Percentiles rank a stretch among this genome's conserved stretches.
phyloP scores from a whole-genome alignment of 2,797 vertebrate species.

The Melanotaenia trifasciata region DNA sequence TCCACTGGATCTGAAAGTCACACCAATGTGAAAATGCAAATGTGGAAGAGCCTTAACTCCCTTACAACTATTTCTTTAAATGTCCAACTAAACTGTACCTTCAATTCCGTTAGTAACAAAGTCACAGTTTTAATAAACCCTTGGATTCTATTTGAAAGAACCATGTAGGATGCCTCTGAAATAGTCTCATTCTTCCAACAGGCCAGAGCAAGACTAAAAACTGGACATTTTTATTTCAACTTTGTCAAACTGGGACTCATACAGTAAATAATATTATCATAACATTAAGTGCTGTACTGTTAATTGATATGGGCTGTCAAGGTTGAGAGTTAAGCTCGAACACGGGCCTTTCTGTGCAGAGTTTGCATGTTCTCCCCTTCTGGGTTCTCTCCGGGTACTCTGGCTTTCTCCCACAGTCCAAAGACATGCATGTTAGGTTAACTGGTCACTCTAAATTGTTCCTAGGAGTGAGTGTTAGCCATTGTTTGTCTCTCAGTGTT shows the following conservation, averaged over 20 bases:
- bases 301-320: not conserved
- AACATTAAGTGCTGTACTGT: not conserved
- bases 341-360: too few relatives aligned
- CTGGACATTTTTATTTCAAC: not conserved
- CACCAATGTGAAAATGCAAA: not conserved
- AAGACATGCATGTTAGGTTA: too few relatives aligned
- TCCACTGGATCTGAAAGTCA: constrained; percentile 15
- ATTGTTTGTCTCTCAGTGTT: too few relatives aligned
- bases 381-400: too few relatives aligned
- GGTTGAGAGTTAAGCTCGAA: too few relatives aligned
- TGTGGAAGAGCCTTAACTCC: not conserved
- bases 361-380: too few relatives aligned
- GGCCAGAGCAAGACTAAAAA: not conserved
- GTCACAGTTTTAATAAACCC: not conserved
- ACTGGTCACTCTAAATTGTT: too few relatives aligned
- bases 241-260: not conserved
- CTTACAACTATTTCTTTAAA: not conserved
- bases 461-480: too few relatives aligned
- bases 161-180: not conserved
- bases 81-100: not conserved
- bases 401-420: too few relatives aligned
- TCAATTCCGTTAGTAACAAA: not conserved
- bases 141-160: not conserved
- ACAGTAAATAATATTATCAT: not conserved
- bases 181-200: not conserved